Evolutionary conservation across 30 jellyfish, hydroid and myxozoan genomes (phyloP).

Genomic region (Cassiopea xamachana): DNA sequence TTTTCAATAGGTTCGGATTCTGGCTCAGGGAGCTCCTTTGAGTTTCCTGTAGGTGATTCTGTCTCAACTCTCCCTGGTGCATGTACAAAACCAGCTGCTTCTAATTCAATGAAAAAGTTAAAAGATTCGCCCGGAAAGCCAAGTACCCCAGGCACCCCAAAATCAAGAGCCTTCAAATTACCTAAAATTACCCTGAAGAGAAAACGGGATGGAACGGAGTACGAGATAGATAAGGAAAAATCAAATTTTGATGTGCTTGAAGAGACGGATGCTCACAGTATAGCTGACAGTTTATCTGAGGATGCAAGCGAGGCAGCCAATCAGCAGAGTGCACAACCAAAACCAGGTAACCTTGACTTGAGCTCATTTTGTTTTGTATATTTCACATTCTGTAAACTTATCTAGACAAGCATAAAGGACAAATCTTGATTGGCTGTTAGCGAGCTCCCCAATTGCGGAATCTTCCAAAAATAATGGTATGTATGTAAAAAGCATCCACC

Average conservation of each 20-base stretch:
- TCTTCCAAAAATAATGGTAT: too few relatives aligned
- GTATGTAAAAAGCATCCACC: too few relatives aligned
- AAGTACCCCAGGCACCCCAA: conserved; percentile 70
- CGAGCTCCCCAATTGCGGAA: too few relatives aligned
- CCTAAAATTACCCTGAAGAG: conserved; percentile 81
- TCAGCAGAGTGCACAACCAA: background rate
- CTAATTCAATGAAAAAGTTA: conserved; percentile 36
- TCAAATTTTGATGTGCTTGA: conserved; percentile 73
- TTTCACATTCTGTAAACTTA: too few relatives aligned
- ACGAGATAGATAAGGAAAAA: conserved; percentile 83
- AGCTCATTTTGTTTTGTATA: too few relatives aligned
- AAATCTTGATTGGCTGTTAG: too few relatives aligned
- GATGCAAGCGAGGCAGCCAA: conserved; percentile 23
- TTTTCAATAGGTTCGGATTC: conserved; percentile 52
- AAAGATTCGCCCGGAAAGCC: conserved; percentile 54
- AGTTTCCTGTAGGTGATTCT: conserved; percentile 53
- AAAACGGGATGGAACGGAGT: conserved; percentile 79
- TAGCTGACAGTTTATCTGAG: conserved; percentile 68
- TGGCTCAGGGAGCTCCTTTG: conserved; percentile 54
- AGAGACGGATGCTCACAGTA: conserved; percentile 65
- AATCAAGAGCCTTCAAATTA: conserved; percentile 61
- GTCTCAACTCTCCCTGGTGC: conserved; percentile 61
- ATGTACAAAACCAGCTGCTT: conserved; percentile 46
- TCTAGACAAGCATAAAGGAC: too few relatives aligned
- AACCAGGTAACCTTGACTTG: conserved; percentile 1